phyloP scores from a whole-genome alignment of 2,113 vertebrate species.

The Bufo bufo region DNA sequence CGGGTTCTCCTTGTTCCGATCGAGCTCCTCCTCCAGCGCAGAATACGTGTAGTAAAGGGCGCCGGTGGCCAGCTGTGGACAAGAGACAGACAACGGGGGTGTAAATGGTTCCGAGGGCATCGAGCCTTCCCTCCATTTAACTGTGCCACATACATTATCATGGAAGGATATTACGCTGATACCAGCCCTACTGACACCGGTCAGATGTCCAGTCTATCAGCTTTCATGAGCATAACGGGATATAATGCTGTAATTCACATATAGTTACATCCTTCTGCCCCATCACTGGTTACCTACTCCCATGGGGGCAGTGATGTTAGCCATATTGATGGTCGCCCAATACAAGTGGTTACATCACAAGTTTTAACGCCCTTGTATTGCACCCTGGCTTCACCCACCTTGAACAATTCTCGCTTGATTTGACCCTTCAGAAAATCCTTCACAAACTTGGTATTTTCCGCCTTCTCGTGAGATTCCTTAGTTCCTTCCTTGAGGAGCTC shows the following conservation, averaged over 20 bases:
- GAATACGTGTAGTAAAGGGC: constrained; percentile 93
- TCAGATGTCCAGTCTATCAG: no score
- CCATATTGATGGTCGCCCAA: no score
- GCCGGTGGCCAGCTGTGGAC: constrained; percentile 80
- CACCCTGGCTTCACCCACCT: constrained; percentile 72
- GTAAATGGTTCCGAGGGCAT: background rate
- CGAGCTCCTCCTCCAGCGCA: constrained; percentile 94
- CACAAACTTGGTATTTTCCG: constrained; percentile 93
- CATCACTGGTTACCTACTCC: no score
- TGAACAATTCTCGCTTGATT: constrained; percentile 90
- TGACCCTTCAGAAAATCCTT: constrained; percentile 93
- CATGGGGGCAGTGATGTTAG: no score
- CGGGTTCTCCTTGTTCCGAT: constrained; percentile 86
- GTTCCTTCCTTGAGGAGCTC: constrained; percentile 94
- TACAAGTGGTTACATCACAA: no score
- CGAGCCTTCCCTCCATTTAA: no score
- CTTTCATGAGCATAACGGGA: no score
- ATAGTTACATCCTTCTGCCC: no score
- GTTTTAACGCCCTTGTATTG: background rate
- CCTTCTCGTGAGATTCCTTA: constrained; percentile 89
- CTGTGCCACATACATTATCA: no score
- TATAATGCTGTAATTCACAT: no score
- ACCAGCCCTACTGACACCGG: no score
- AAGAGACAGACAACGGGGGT: background rate
- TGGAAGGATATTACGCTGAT: no score